These are phyloP conservation scores for Brenthis ino DNA, from an alignment of 2,888 invertebrate species.

Conservation along the genomic window DNA sequence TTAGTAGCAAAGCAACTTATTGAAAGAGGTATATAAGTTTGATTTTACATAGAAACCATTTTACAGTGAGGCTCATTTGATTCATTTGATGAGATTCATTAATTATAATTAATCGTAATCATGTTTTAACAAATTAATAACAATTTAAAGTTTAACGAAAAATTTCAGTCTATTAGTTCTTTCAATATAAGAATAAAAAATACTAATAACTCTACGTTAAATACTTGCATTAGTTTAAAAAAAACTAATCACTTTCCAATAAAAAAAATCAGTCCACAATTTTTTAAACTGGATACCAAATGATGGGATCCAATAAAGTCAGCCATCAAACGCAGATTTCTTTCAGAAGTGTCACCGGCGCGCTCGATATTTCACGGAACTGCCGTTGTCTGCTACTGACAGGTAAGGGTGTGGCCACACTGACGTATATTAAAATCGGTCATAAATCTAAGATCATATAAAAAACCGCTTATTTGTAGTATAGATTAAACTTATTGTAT, in stretches of 20 bases:
- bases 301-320: slow-evolving; percentile 32
- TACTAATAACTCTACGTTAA: too few species aligned
- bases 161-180: too few species aligned
- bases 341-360: slow-evolving; percentile 38
- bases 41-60: too few species aligned
- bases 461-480: background rate
- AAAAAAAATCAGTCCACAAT: background rate
- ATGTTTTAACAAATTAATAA: too few species aligned
- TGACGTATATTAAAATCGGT: background rate
- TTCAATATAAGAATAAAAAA: too few species aligned
- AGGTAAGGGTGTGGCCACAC: slow-evolving; percentile 18
- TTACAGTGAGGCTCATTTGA: too few species aligned
- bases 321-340: slow-evolving; percentile 44
- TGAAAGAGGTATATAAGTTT: too few species aligned
- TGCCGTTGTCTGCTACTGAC: slow-evolving; percentile 34
- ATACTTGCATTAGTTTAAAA: background rate
- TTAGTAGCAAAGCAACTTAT: too few species aligned
- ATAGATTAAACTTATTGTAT: background rate
- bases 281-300: slow-evolving; percentile 18
- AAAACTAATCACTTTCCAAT: background rate
- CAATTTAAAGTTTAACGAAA: too few species aligned
- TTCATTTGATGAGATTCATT: too few species aligned
- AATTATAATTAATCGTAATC: too few species aligned
- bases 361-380: slow-evolving; percentile 42
- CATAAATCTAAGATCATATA: background rate